Evolutionary conservation across 2,888 invertebrate genomes (phyloP).

Genomic region (Xiphydria camelus): DNA sequence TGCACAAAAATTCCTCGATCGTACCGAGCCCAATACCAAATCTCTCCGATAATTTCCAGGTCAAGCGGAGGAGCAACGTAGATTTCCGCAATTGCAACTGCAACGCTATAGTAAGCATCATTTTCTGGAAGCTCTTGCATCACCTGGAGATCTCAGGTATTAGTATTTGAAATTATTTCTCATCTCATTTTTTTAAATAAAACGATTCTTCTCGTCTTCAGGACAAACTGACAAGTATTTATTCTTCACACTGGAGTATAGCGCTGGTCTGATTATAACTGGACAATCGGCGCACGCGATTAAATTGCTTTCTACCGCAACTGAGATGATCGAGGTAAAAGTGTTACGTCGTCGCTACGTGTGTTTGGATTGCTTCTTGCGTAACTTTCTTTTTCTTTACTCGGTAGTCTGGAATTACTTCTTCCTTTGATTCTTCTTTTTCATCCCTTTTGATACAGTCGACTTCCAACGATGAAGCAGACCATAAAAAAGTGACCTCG

Average conservation of each 20-base stretch:
- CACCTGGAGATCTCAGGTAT: slow-evolving; percentile 30
- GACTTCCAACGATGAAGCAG: too few species aligned
- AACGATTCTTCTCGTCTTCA: slow-evolving; percentile 5
- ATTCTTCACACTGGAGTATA: slow-evolving; percentile 48
- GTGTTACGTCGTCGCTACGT: too few species aligned
- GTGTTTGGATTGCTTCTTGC: too few species aligned
- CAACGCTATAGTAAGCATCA: slow-evolving; percentile 19
- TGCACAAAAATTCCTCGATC: too few species aligned
- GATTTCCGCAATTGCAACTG: slow-evolving; percentile 40
- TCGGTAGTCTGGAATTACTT: not conserved
- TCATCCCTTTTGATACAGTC: not conserved
- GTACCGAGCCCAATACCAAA: too few species aligned
- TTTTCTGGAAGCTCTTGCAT: slow-evolving; percentile 26
- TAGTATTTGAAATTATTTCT: not conserved
- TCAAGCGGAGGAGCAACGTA: slow-evolving; percentile 24
- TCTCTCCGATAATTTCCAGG: too few species aligned
- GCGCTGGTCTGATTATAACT: slow-evolving; percentile 43
- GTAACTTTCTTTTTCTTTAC: too few species aligned
- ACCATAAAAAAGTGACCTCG: too few species aligned
- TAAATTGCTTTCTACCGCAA: slow-evolving; percentile 35
- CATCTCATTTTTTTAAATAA: not conserved
- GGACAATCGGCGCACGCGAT: slow-evolving; percentile 45
- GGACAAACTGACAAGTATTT: slow-evolving; percentile 31
- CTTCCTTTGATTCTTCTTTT: not conserved
- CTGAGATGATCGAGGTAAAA: slow-evolving; percentile 27